Percentiles rank a stretch among this genome's conserved stretches.
These are phyloP conservation scores for Altica lythri DNA, from an alignment of 2,888 invertebrate genomes.

Conservation along the genomic window DNA sequence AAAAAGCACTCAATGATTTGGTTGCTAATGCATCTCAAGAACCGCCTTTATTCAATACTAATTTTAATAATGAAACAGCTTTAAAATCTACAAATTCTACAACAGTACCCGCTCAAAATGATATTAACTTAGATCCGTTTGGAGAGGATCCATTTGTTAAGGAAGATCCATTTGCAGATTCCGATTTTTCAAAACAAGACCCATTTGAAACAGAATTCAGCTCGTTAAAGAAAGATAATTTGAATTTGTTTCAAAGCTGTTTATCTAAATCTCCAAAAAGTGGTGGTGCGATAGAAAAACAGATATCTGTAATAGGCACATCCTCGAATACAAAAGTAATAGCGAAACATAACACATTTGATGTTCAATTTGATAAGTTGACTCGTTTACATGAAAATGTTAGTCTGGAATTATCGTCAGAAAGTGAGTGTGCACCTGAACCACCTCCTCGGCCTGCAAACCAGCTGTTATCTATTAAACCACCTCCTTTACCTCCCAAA, in stretches of 20 bases:
- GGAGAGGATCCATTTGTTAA: conserved; percentile 77
- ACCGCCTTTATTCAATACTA: conserved; percentile 34
- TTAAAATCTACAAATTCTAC: conserved; percentile 25
- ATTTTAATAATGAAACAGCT: conserved; percentile 33
- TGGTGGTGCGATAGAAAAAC: conserved; percentile 41
- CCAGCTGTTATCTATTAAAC: conserved; percentile 66
- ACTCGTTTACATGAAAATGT: conserved; percentile 50
- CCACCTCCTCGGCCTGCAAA: conserved; percentile 72
- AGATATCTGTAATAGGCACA: conserved; percentile 38
- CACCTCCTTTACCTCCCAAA: conserved; percentile 75
- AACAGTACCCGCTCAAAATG: conserved; percentile 39
- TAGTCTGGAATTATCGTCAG: conserved; percentile 53
- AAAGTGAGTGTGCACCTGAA: conserved; percentile 61
- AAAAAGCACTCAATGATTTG: conserved; percentile 89
- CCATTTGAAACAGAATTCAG: conserved; percentile 63
- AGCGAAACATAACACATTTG: conserved; percentile 42
- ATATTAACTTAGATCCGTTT: conserved; percentile 66
- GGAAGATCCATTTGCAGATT: conserved; percentile 68
- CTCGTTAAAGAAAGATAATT: conserved; percentile 34
- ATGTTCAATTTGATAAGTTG: conserved; percentile 47
- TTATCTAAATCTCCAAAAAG: conserved; percentile 47
- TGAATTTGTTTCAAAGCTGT: conserved; percentile 34
- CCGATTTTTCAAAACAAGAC: conserved; percentile 63
- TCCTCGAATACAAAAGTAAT: conserved; percentile 54
- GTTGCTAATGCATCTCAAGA: conserved; percentile 52